Evolutionary conservation across 2,113 vertebrate species (phyloP), one percentile per base, ranked within the genome.

Genomic region (Amphiprion percula): DNA sequence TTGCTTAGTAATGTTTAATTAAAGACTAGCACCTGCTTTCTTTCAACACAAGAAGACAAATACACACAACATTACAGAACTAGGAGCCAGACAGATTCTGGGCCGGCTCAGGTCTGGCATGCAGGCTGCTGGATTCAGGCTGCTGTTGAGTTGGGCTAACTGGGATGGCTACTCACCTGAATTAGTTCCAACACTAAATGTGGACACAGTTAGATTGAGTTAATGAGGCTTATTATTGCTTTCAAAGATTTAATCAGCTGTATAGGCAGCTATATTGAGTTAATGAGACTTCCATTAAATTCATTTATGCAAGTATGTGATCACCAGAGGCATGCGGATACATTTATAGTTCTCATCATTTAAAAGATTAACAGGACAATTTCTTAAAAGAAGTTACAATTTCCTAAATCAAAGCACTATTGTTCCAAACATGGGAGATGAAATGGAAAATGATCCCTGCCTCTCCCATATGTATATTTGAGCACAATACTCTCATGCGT

Each of bases 201-300:
- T 60, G 49, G 72, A 77, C 44, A 54, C n/a, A 53, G 55, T 60
- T 54, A 46, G 44, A 54, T 77, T 71, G 21, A 63, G 26, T 47
- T 70, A 85, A 83, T 87, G 77, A 77, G 46, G 64, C 77, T 63
- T 81, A 28, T 68, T 73, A 69, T 75, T 50, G 44, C 50, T 77
- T 76, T 77, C 10, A 65, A 39, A 41, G 7, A 80, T 64, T 41
- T 11, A 61, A 66, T 74, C 59, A 69, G 79, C 26, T 81, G 50
- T 81, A 61, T 26, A 58, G 12, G n/a, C n/a, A 17, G 70, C 23
- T 56, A 61, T 61, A 41, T 61, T 28, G 19, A 72, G 46, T 41
- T 80, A 72, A 87, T 85, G 63, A 68, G 59, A 77, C 26, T 39
- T 73, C 7, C 28, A 21, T 33, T 69, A 60, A 4, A 68, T 68